Evolutionary conservation across 2,797 vertebrate species (phyloP), one percentile per base, ranked within the genome.

Genomic region (Propithecus perrieri): DNA sequence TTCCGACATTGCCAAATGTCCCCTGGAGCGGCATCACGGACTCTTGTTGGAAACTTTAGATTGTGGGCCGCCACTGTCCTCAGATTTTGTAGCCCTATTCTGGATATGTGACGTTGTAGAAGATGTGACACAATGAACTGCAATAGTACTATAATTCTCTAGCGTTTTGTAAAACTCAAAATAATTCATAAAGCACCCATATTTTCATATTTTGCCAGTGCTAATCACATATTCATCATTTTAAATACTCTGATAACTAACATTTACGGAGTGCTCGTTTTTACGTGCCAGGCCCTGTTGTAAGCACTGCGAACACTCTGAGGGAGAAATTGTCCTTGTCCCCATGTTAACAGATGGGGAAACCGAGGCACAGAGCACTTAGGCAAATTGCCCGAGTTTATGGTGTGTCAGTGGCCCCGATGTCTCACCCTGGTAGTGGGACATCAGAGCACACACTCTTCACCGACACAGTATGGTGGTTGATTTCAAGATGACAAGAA

Each of bases 331-430:
- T 7, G n/a, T 24, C 12, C 0, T 24, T 9, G 18, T 7, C 15
- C 4, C 4, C 15, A 17, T 24, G 46, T 50, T 69, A 88, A 61
- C 7, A 55, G 38, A 30, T 30, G 48, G 79, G 71, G 35, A 75
- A 79, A 92, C 38, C 0, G 24, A 96, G 85, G 81, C 88, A 65
- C n/a, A 18, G 69, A 38, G 33, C 72, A 4, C 71, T 41, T 67
- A 24, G 74, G 57, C 38, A 35, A 43, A 50, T 71, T 10, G 17
- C 38, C 43, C 13, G 63, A 22, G 28, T 61, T 71, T 17, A 38
- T 0, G 3, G 41, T 5, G 0, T 67, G 26, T 14, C 26, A 33
- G 41, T 35, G 57, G 26, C 8, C 13, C 8, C 11, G 35, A 69
- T 22, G 35, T 38, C 67, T 69, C 8, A 13, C 6, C 2, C 26